Conservation (phyloP, 1,140 invertebrate genomes). For the Saxidomus purpurata region DNA sequence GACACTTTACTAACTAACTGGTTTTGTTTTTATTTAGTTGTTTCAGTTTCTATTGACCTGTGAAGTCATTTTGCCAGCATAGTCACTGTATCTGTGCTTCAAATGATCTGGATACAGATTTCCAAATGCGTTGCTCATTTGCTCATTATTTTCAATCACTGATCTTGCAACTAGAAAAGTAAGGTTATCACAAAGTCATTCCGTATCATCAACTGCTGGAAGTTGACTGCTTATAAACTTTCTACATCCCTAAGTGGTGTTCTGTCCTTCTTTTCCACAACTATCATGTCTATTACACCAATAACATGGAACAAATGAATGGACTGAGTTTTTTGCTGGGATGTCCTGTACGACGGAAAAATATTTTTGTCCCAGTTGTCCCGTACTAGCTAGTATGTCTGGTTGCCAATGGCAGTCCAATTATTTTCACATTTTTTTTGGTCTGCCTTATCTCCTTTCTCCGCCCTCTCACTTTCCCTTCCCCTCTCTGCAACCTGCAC, state of each 20-base stretch:
- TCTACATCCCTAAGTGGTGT: background rate
- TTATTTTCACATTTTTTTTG: too few relatives aligned
- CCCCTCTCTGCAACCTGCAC: too few relatives aligned
- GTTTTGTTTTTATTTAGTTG: too few relatives aligned
- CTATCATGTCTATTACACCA: slow-evolving; percentile 52
- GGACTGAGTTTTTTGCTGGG: slow-evolving; percentile 53
- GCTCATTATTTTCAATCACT: slow-evolving; percentile 37
- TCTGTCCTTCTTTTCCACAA: background rate
- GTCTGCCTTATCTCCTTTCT: too few relatives aligned
- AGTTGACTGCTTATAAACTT: background rate
- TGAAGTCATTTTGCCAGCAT: slow-evolving; percentile 45
- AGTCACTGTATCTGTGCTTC: slow-evolving; percentile 27
- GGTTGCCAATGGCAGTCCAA: background rate
- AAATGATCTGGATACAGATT: slow-evolving; percentile 54
- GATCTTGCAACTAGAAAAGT: slow-evolving; percentile 58
- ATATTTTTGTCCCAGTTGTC: slow-evolving; percentile 49
- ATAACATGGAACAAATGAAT: slow-evolving; percentile 64
- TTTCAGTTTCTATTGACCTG: slow-evolving; percentile 49
- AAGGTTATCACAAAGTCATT: slow-evolving; percentile 43
- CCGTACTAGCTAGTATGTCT: slow-evolving; percentile 9
- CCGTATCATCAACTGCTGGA: slow-evolving; percentile 51
- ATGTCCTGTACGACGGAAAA: slow-evolving; percentile 18
- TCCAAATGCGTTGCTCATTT: slow-evolving; percentile 14
- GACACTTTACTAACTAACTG: too few relatives aligned
- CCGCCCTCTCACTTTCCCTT: too few relatives aligned